These are phyloP conservation scores for Cochlearius cochlearius DNA, from an alignment of 2,113 vertebrate species.

Conservation along the genomic window DNA sequence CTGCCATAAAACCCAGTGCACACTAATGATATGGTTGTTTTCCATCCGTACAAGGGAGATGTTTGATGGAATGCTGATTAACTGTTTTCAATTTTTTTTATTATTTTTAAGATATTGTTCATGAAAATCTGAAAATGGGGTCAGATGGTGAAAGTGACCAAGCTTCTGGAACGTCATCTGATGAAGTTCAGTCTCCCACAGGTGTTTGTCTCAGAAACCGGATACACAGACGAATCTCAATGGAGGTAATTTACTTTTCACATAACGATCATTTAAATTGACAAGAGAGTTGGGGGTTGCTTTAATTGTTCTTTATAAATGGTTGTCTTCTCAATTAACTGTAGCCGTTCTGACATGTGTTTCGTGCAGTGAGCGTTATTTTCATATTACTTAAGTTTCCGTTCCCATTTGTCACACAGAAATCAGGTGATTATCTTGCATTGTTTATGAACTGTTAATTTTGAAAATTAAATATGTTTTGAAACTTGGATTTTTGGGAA, in stretches of 20 bases:
- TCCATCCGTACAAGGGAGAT: neutral
- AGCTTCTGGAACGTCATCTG: conserved; percentile 96
- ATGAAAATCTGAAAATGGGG: conserved; percentile 99
- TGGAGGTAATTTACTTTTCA: conserved; percentile 85
- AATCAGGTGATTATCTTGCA: neutral
- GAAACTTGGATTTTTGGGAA: neutral
- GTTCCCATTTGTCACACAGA: neutral
- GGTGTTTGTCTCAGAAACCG: conserved; percentile 95
- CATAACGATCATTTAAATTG: neutral
- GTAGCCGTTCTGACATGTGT: neutral
- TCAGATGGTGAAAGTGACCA: conserved; percentile 99
- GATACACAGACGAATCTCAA: conserved; percentile 93
- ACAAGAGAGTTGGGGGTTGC: neutral
- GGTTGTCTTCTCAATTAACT: neutral
- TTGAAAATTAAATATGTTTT: neutral
- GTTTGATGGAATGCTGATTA: neutral
- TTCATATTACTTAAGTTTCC: neutral
- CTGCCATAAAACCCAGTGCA: neutral
- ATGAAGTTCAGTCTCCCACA: conserved; percentile 97
- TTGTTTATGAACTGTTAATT: neutral
- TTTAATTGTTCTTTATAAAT: neutral
- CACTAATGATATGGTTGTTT: neutral
- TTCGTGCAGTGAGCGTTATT: neutral
- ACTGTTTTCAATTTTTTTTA: neutral
- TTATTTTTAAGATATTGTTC: conserved; percentile 89